Base-by-base conservation (phyloP, 2,888 invertebrate genomes). In the Drosophila borborema region DNA sequence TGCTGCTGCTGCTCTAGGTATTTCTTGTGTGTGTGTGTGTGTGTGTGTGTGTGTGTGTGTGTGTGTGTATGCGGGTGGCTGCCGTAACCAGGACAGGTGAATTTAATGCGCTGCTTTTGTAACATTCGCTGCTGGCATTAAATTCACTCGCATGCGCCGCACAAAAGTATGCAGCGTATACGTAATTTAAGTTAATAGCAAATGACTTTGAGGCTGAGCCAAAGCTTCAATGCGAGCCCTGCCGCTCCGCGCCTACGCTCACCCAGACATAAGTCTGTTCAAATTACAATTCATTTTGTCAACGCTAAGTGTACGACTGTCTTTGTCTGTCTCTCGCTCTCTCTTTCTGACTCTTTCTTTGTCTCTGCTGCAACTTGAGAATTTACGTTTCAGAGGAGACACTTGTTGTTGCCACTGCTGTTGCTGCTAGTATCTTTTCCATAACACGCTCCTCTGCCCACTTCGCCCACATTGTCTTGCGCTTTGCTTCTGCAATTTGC, bases 231-330 rank as follows among this genome's bases (percentile, higher is more conserved):
- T 34, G 49, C 18, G n/a, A 5, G n/a, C 8, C 20, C n/a, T 6
- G 6, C 28, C 5, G 31, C 14, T 9, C 28, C 36, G 36, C 12
- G 3, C 14, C 34, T 23, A 10, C 7, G 28, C 41, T 6, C 28
- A 28, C 5, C 28, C 28, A 28, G 5, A 46, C 10, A 48, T 68
- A 67, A 74, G 81, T 81, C 78, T 86, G 70, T 72, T 86, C 78
- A 88, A 81, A 88, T 88, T 83, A 88, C 86, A 86, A 88, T 86
- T 86, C 86, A 82, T 88, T 85, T 81, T 83, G 77, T 62, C 67
- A 85, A 68, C 74, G 74, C 56, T 66, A 49, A 73, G 68, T 66
- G 73, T 60, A 54, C 45, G 64, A 10, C 3, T 61, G 40, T 45
- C n/a, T 60, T 62, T 48, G n/a, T 49, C n/a, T 56, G 59, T 45